A percentile compares a stretch with the other conserved stretches of the same genome.
phyloP scores from a whole-genome alignment of 1,140 invertebrate genomes.

The Zaprionus capensis region DNA sequence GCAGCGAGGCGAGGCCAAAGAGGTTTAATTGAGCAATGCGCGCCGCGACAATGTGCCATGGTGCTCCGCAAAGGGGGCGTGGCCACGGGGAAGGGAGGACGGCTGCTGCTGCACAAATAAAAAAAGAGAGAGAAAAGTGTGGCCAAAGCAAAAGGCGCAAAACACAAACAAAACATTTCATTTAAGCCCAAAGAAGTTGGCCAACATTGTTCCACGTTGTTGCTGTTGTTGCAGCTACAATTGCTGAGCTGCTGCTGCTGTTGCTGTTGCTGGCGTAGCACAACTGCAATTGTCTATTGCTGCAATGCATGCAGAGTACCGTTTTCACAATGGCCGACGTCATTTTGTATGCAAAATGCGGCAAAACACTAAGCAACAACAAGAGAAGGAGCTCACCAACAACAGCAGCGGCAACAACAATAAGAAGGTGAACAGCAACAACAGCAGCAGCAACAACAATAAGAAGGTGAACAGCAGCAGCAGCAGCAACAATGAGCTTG shows the following conservation, averaged over 20 bases:
- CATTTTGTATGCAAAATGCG: conserved; percentile 77
- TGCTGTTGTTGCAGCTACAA: conserved; percentile 24
- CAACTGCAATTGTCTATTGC: conserved; percentile 39
- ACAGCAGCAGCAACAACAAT: conserved; percentile 20
- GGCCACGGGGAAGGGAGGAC: neutral
- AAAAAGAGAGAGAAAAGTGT: conserved; percentile 16
- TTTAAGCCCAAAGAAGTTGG: conserved; percentile 51
- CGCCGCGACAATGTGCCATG: conserved; percentile 18
- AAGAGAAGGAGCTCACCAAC: conserved; percentile 4
- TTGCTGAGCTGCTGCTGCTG: neutral
- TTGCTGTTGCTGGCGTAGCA: conserved; percentile 18
- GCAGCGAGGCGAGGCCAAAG: conserved; percentile 21
- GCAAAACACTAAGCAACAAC: conserved; percentile 47
- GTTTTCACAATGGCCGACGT: conserved; percentile 32
- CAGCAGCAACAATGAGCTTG: conserved; percentile 31
- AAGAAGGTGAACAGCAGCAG: neutral
- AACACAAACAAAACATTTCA: conserved; percentile 60
- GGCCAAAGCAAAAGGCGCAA: conserved; percentile 36
- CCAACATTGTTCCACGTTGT: conserved; percentile 39
- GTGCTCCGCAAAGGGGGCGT: conserved; percentile 2
- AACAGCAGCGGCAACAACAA: conserved; percentile 38
- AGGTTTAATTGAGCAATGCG: conserved; percentile 68
- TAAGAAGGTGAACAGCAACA: conserved; percentile 16
- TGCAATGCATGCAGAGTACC: conserved; percentile 47
- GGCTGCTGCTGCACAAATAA: conserved; percentile 51